phyloP scores from a whole-genome alignment of 1,140 invertebrate genomes.

The Cardiocondyla obscurior region DNA sequence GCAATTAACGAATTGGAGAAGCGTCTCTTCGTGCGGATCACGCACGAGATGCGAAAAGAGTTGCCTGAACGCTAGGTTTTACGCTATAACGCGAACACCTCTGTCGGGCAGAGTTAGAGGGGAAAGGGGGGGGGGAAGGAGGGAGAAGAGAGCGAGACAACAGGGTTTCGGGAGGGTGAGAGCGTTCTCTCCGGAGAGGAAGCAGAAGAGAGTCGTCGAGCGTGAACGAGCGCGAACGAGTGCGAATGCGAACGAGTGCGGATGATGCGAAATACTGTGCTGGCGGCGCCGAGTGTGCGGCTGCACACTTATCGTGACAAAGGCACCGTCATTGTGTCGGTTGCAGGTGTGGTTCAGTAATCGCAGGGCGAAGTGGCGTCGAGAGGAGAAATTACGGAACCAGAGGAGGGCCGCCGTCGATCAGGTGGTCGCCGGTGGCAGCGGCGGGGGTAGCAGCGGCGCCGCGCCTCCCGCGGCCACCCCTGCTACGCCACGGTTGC shows the following conservation, averaged over 20 bases:
- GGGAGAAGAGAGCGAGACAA: constrained; percentile 22
- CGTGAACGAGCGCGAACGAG: constrained; percentile 51
- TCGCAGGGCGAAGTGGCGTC: constrained; percentile 98
- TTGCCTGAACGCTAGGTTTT: constrained; percentile 58
- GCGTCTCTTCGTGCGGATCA: constrained; percentile 37
- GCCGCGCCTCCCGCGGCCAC: constrained; percentile 86
- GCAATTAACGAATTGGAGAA: constrained; percentile 77
- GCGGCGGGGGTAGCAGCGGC: constrained; percentile 83
- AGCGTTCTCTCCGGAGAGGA: constrained; percentile 24
- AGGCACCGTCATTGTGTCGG: constrained; percentile 70
- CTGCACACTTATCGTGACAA: constrained; percentile 69
- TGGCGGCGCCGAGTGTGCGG: constrained; percentile 61
- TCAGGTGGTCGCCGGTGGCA: constrained; percentile 82
- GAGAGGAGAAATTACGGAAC: constrained; percentile 98
- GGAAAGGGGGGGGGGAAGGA: constrained; percentile 43
- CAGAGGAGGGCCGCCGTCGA: constrained; percentile 89
- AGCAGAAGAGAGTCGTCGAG: constrained; percentile 45
- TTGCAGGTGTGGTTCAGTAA: constrained; percentile 99
- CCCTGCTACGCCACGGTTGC: constrained; percentile 87
- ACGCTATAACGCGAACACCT: neutral
- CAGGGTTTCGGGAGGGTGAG: neutral
- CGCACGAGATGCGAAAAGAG: constrained; percentile 28
- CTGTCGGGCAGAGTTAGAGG: neutral
- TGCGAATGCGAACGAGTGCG: constrained; percentile 63
- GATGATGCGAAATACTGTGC: constrained; percentile 65